Evolutionary conservation across 2,888 invertebrate species (phyloP).

Genomic region (Gibbula magus): DNA sequence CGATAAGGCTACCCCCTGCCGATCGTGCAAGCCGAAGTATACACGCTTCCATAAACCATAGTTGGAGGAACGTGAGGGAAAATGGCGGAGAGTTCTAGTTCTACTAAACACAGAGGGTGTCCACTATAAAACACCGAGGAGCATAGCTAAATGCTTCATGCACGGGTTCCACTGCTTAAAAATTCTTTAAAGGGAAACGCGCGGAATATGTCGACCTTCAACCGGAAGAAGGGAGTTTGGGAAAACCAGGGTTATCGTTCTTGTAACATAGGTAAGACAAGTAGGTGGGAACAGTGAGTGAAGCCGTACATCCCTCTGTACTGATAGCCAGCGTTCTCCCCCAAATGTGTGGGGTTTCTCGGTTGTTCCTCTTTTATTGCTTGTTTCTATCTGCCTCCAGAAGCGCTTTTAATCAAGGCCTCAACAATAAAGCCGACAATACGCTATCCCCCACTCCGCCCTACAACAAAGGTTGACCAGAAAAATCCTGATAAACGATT

Average conservation of each 20-base stretch:
- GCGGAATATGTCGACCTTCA: no score
- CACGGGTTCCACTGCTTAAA: not conserved
- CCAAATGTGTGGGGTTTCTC: slow-evolving; percentile 12
- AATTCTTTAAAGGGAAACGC: not conserved
- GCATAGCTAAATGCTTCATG: not conserved
- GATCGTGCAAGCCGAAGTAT: not conserved
- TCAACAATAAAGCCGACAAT: slow-evolving; percentile 12
- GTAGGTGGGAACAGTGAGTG: not conserved
- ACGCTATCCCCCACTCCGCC: not conserved
- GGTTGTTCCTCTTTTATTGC: slow-evolving; percentile 5
- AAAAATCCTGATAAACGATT: slow-evolving; percentile 17
- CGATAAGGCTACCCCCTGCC: not conserved
- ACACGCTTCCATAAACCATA: not conserved
- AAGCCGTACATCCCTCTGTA: not conserved
- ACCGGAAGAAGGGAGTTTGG: no score
- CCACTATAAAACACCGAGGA: not conserved
- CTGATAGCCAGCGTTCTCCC: not conserved
- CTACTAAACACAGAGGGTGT: slow-evolving; percentile 4
- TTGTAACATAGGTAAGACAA: no score
- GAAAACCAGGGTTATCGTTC: no score
- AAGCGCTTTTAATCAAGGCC: slow-evolving; percentile 6
- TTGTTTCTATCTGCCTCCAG: slow-evolving; percentile 9
- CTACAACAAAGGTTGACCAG: not conserved
- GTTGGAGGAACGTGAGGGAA: not conserved
- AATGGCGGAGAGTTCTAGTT: not conserved